Percentiles rank a stretch among this genome's conserved stretches.
phyloP scores from a whole-genome alignment of 1,140 invertebrate species.

The Drosophila melanica region DNA sequence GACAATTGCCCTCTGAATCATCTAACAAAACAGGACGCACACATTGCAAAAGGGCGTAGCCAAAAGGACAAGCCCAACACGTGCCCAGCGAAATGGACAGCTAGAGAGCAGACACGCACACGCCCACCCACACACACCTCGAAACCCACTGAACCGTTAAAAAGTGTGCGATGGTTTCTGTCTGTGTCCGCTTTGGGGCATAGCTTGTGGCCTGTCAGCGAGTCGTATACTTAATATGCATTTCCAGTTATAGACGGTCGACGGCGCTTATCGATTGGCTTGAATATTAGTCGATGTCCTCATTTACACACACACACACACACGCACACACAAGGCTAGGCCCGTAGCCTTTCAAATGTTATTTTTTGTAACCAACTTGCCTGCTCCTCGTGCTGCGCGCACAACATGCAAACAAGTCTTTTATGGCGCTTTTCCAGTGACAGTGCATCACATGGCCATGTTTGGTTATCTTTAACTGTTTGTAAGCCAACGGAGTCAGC shows the following conservation, averaged over 20 bases:
- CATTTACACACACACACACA: conserved; percentile 60
- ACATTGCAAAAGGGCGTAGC: neutral
- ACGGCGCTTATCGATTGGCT: conserved; percentile 74
- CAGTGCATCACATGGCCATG: conserved; percentile 80
- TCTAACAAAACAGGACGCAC: conserved; percentile 4
- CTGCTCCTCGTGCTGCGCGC: conserved; percentile 34
- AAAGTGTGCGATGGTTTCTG: conserved; percentile 48
- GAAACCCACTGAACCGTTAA: conserved; percentile 68
- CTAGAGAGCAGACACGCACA: conserved; percentile 19
- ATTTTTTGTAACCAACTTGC: conserved; percentile 45
- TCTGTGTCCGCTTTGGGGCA: conserved; percentile 13
- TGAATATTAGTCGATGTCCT: conserved; percentile 78
- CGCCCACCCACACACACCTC: conserved; percentile 38
- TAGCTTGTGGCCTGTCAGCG: conserved; percentile 53
- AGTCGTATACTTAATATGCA: conserved; percentile 76
- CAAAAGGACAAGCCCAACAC: conserved; percentile 15
- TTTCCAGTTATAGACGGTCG: conserved; percentile 71
- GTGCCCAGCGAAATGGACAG: conserved; percentile 20
- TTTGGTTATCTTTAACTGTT: conserved; percentile 79
- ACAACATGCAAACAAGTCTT: conserved; percentile 77
- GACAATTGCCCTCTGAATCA: conserved; percentile 26
- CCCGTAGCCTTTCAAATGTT: conserved; percentile 53
- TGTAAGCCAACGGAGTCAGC: conserved; percentile 56
- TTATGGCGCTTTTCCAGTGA: conserved; percentile 78
- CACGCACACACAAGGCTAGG: conserved; percentile 23